These are phyloP conservation scores for Poecile atricapillus DNA, from an alignment of 2,113 vertebrate genomes.

Conservation along the genomic window DNA sequence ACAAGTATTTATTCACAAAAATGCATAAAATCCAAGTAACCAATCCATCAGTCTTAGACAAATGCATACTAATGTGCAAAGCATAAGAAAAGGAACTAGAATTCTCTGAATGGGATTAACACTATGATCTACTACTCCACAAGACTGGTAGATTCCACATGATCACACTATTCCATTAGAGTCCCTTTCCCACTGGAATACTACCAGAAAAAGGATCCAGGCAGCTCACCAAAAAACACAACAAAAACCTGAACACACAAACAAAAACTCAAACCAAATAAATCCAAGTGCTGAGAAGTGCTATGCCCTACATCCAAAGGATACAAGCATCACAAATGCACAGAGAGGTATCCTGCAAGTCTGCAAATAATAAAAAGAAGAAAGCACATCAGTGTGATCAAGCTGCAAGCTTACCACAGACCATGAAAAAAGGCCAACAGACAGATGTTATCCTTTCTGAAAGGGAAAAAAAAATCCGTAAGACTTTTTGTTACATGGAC, in stretches of 20 bases:
- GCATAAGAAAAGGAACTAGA: neutral
- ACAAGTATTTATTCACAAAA: neutral
- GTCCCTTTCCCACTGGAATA: neutral
- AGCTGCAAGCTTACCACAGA: neutral
- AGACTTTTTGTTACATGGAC: neutral
- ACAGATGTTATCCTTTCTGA: neutral
- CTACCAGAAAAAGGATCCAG: neutral
- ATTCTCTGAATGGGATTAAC: neutral
- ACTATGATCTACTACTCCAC: neutral
- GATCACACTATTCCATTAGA: neutral
- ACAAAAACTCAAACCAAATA: neutral
- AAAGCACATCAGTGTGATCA: neutral
- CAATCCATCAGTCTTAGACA: neutral
- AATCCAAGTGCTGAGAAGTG: accelerated
- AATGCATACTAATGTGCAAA: neutral
- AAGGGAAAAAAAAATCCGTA: neutral
- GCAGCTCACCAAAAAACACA: neutral
- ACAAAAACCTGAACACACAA: neutral
- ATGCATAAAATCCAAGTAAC: neutral
- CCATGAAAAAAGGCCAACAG: neutral
- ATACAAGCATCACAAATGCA: neutral
- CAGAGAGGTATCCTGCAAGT: neutral
- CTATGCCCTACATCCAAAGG: neutral
- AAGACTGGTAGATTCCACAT: no score
- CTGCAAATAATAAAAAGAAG: neutral